Evolutionary conservation across 2,113 vertebrate species (phyloP).

Genomic region (Vanacampus margaritifer): DNA sequence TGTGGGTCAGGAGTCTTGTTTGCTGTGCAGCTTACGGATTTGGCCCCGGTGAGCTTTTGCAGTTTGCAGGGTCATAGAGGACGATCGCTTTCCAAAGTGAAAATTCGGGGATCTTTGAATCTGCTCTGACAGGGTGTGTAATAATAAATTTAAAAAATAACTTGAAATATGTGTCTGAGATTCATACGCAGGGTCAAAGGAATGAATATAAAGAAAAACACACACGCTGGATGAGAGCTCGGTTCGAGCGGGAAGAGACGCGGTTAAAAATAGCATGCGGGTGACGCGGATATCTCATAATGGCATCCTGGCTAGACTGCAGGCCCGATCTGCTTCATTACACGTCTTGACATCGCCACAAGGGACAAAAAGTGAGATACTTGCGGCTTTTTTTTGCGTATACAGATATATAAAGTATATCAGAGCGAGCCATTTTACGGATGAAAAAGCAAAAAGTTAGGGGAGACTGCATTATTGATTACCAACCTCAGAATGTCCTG

Average conservation of each 20-base stretch:
- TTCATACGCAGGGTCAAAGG: slow-evolving; percentile 29
- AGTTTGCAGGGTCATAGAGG: slow-evolving; percentile 26
- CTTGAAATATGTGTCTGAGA: slow-evolving; percentile 39
- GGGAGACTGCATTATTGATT: neutral
- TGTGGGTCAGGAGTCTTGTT: slow-evolving; percentile 42
- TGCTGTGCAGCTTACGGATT: slow-evolving; percentile 25
- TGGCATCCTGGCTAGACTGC: slow-evolving; percentile 56
- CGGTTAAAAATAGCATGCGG: slow-evolving; percentile 62
- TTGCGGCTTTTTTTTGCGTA: too few relatives aligned
- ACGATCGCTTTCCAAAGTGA: slow-evolving; percentile 1
- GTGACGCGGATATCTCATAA: slow-evolving; percentile 59
- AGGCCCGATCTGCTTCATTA: slow-evolving; percentile 34
- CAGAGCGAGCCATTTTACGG: neutral
- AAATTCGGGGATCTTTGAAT: slow-evolving; percentile 9
- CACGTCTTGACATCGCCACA: slow-evolving; percentile 38
- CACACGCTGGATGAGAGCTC: slow-evolving; percentile 24
- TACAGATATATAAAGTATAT: too few relatives aligned
- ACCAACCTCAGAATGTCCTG: neutral
- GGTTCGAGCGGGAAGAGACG: slow-evolving; percentile 40
- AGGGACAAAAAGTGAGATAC: slow-evolving; percentile 15
- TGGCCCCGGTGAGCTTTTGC: slow-evolving; percentile 26
- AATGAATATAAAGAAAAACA: slow-evolving; percentile 20
- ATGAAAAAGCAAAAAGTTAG: neutral
- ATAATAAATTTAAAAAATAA: slow-evolving; percentile 26
- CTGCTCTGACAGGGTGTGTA: slow-evolving; percentile 40